Conservation (phyloP, 2,113 vertebrate genomes). For the Oceanites oceanicus region DNA sequence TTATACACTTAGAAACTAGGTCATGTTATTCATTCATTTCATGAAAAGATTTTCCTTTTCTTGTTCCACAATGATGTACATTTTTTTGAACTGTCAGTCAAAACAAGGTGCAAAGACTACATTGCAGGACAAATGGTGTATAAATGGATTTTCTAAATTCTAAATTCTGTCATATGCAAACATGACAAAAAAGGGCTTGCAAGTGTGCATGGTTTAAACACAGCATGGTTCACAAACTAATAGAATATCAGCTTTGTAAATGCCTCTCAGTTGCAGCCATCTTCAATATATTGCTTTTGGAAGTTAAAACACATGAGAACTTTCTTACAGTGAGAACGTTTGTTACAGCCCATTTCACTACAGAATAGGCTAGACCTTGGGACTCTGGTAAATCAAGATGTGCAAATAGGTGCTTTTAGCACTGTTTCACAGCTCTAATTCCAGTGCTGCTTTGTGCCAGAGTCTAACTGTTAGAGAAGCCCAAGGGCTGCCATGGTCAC, state of each 20-base stretch:
- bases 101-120: neutral
- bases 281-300: neutral
- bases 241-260: neutral
- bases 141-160: neutral
- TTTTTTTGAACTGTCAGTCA: neutral
- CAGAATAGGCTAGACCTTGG: neutral
- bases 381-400: neutral
- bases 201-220: neutral
- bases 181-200: neutral
- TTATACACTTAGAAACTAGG: neutral
- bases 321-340: neutral
- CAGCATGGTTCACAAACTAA: neutral
- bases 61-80: neutral
- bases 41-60: neutral
- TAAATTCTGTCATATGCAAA: slow-evolving; percentile 3
- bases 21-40: neutral
- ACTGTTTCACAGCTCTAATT: neutral
- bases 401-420: neutral
- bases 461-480: neutral
- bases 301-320: neutral
- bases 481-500: neutral
- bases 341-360: neutral
- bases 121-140: neutral
- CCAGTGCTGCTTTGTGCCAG: neutral
- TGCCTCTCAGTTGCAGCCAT: neutral